Evolutionary conservation across 2,888 invertebrate species (phyloP), one percentile per base, ranked within the genome.

Genomic region (Congeria kusceri): DNA sequence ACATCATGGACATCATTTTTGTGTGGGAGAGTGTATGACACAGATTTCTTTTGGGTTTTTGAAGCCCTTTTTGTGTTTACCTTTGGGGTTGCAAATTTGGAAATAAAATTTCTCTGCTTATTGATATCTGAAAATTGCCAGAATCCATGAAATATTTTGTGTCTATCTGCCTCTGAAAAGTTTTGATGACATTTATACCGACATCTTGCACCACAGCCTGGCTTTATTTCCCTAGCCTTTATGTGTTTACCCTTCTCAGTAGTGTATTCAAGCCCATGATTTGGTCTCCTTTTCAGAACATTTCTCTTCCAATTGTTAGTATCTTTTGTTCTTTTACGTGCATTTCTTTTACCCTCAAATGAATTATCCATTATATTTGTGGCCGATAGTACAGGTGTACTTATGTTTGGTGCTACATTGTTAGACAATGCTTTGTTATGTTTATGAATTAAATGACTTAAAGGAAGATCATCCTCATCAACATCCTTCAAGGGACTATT

Each of bases 51-150:
- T 32, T 32, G 4, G 32, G 32, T 32, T 32, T 32, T 4, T 32
- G 32, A 32, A 32, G 9, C 32, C 4, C 32, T 32, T 32, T 32
- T 32, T 32, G 4, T 32, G 32, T 32, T 49, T 23, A 13, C 32
- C 32, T 53, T 32, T 23, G 13, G 44, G 27, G 27, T 3, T 7
- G 59, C 39, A 72, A 59, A 65, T 27, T 59, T 72, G 20, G 32
- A 18, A 65, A 72, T 65, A 49, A 72, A 72, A 15, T 49, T 15
- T 59, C 72, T 65, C 15, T 72, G 72, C 11, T 58, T 63, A 57
- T 63, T 71, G 3, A 72, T 58, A 32, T 72, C 32, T 13, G 57
- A 56, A 25, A 65, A 25, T 56, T 39, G 18, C 59, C 72, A 72
- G 59, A 72, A 72, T 9, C 58, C 27, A 49, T 72, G 65, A 65